Conservation (phyloP, 2,797 vertebrate species). For the Petrocephalus schoutedeni region DNA sequence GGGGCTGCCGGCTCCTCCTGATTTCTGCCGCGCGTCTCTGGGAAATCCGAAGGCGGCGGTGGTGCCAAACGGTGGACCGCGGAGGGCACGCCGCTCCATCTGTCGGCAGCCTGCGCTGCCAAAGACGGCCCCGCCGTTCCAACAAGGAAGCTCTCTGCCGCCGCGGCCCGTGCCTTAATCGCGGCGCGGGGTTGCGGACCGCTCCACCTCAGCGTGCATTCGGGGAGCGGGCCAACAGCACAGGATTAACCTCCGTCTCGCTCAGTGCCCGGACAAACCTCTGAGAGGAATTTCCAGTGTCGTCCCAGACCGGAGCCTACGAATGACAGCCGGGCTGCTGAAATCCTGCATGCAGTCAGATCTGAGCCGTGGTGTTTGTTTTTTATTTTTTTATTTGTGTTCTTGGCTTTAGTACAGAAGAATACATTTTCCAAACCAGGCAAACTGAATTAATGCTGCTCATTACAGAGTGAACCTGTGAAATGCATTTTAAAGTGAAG, state of each 20-base stretch:
- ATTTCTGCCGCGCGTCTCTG: not conserved
- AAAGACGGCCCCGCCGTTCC: not conserved
- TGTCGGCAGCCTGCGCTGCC: not conserved
- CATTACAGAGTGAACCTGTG: not conserved
- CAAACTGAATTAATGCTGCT: not conserved
- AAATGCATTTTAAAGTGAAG: not conserved
- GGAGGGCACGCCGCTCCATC: not conserved
- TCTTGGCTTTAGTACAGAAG: not conserved
- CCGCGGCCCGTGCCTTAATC: not conserved
- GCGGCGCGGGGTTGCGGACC: not conserved
- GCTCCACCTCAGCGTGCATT: too few species aligned
- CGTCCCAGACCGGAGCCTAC: not conserved
- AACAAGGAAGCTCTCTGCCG: not conserved
- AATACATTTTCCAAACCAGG: not conserved
- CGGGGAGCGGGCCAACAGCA: not conserved
- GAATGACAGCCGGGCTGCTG: not conserved
- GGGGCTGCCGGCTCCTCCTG: not conserved
- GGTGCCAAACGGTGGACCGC: not conserved
- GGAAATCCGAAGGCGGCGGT: not conserved
- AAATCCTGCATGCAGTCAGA: not conserved
- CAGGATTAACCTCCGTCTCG: not conserved
- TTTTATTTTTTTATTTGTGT: not conserved
- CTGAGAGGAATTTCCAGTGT: not conserved
- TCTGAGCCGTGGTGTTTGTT: not conserved
- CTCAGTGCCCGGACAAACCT: not conserved